These are phyloP conservation scores for Chloebia gouldiae DNA, from an alignment of 2,113 vertebrate species.

Conservation along the genomic window DNA sequence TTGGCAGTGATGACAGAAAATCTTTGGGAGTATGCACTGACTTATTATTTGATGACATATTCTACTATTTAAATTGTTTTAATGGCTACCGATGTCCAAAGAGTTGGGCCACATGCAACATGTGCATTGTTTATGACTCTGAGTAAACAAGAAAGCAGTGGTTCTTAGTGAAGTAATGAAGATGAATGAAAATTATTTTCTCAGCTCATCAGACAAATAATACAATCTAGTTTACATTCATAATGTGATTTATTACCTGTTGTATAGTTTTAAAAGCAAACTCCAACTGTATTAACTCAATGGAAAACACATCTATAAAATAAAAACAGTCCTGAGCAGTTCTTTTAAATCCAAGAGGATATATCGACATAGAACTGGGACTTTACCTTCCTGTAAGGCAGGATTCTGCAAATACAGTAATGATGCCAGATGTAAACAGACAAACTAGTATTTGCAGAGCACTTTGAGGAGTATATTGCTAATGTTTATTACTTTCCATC, in stretches of 20 bases:
- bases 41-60: conserved; percentile 8
- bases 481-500: background rate
- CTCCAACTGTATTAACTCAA: background rate
- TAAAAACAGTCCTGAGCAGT: background rate
- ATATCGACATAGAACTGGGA: background rate
- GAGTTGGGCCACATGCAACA: background rate
- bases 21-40: background rate
- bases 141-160: conserved; percentile 6
- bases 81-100: background rate
- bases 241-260: background rate
- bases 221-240: background rate
- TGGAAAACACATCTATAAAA: background rate
- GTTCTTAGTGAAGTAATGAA: background rate
- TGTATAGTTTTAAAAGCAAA: conserved; percentile 6
- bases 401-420: background rate
- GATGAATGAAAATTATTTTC: background rate
- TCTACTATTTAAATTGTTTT: conserved; percentile 3
- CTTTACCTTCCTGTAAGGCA: background rate
- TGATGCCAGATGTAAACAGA: background rate
- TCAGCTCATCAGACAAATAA: background rate
- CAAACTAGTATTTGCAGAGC: background rate
- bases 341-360: background rate
- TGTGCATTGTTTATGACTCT: background rate
- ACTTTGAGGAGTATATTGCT: background rate
- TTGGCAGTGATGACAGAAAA: background rate